A percentile compares a stretch with the other conserved stretches of the same genome.
Conservation (phyloP, 2,888 invertebrate species). For the Chrysopilus asiliformis region DNA sequence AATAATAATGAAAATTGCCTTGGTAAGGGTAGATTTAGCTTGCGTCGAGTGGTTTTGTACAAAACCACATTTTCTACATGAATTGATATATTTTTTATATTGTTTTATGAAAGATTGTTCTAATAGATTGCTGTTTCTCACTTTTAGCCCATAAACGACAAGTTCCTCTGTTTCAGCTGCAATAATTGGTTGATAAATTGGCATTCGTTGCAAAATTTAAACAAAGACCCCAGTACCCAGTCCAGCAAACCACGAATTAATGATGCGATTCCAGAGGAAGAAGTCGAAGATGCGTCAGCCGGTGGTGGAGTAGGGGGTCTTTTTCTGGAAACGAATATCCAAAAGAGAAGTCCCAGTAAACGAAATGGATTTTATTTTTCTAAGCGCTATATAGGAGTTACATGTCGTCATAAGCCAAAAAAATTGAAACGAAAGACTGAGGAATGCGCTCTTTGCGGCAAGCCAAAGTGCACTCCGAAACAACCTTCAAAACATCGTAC, state of each 20-base stretch:
- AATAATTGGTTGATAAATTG: slow-evolving; percentile 37
- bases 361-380: slow-evolving; percentile 15
- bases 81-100: too few relatives aligned
- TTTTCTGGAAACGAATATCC: background rate
- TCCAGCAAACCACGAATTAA: slow-evolving; percentile 27
- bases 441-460: slow-evolving; percentile 23
- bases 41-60: too few relatives aligned
- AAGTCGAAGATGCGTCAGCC: slow-evolving; percentile 2
- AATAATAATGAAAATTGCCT: too few relatives aligned
- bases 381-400: slow-evolving; percentile 12
- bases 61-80: too few relatives aligned
- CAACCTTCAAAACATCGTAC: too few relatives aligned
- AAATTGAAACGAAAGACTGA: slow-evolving; percentile 19
- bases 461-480: too few relatives aligned
- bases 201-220: slow-evolving; percentile 33
- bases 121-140: too few relatives aligned
- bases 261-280: slow-evolving; percentile 13
- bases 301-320: too few relatives aligned
- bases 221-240: slow-evolving; percentile 19
- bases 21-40: too few relatives aligned
- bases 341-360: slow-evolving; percentile 7
- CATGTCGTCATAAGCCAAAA: slow-evolving; percentile 7
- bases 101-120: too few relatives aligned
- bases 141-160: slow-evolving; percentile 33
- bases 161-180: slow-evolving; percentile 35